phyloP scores from a whole-genome alignment of 2,888 invertebrate species.

The Agrotis ipsilon region DNA sequence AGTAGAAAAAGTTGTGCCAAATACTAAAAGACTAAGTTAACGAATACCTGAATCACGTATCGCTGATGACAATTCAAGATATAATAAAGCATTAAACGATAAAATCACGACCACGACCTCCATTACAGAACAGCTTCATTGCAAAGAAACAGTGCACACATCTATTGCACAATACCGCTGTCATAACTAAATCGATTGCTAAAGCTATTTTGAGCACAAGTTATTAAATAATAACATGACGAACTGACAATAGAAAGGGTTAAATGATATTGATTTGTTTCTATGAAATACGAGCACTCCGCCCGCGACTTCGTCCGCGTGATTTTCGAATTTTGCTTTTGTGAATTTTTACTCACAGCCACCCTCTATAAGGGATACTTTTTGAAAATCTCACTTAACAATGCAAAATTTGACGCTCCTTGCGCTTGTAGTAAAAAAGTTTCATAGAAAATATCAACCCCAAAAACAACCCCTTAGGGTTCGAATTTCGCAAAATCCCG shows the following conservation, averaged over 20 bases:
- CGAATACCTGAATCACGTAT: background rate
- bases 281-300: background rate
- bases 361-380: too few relatives aligned
- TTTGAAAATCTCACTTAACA: too few relatives aligned
- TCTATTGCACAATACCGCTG: background rate
- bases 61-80: background rate
- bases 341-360: too few relatives aligned
- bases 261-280: conserved; percentile 8
- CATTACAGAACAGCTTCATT: background rate
- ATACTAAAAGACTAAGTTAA: background rate
- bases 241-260: background rate
- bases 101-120: background rate
- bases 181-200: conserved; percentile 12
- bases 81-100: background rate
- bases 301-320: too few relatives aligned
- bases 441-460: too few relatives aligned
- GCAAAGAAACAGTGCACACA: conserved; percentile 5
- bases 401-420: too few relatives aligned
- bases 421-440: too few relatives aligned
- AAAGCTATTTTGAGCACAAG: conserved; percentile 9
- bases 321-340: too few relatives aligned
- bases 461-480: too few relatives aligned
- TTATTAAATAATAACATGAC: conserved; percentile 8
- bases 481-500: too few relatives aligned
- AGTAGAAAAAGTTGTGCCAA: too few relatives aligned